These are phyloP conservation scores for Leucoptera coffeella DNA, from an alignment of 2,888 invertebrate genomes.

Conservation along the genomic window DNA sequence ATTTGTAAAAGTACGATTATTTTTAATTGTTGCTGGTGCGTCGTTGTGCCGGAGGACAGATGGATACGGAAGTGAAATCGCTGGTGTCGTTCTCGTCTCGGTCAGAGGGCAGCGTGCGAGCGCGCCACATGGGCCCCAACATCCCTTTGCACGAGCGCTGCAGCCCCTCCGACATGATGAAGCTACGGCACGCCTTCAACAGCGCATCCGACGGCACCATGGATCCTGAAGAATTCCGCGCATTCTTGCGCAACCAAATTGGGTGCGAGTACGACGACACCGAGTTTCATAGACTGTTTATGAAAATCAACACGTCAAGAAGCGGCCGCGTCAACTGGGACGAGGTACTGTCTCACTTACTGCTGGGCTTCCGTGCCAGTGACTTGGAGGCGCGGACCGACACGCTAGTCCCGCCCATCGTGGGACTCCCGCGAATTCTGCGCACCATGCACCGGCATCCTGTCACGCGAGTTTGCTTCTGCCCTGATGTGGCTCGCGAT, in stretches of 20 bases:
- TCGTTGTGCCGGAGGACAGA: too few relatives aligned
- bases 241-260: constrained; percentile 25
- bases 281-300: constrained; percentile 57
- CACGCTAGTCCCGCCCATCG: constrained; percentile 58
- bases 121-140: constrained; percentile 18
- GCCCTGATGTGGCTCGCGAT: constrained; percentile 56
- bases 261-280: constrained; percentile 48
- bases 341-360: constrained; percentile 70
- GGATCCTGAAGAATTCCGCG: constrained; percentile 28
- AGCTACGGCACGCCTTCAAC: constrained; percentile 38
- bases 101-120: constrained; percentile 19
- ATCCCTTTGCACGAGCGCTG: constrained; percentile 30
- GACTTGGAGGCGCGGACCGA: constrained; percentile 58
- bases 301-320: constrained; percentile 57
- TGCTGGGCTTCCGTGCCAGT: constrained; percentile 65
- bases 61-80: constrained; percentile 23
- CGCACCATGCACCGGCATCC: constrained; percentile 65
- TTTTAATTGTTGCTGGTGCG: too few relatives aligned
- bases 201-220: constrained; percentile 27
- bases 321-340: constrained; percentile 62
- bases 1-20: too few relatives aligned
- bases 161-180: constrained; percentile 31
- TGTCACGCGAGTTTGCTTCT: constrained; percentile 58
- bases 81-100: constrained; percentile 20
- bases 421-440: constrained; percentile 48